These are phyloP conservation scores for Loripinus fragilis DNA, from an alignment of 2,888 invertebrate species.

Conservation along the genomic window DNA sequence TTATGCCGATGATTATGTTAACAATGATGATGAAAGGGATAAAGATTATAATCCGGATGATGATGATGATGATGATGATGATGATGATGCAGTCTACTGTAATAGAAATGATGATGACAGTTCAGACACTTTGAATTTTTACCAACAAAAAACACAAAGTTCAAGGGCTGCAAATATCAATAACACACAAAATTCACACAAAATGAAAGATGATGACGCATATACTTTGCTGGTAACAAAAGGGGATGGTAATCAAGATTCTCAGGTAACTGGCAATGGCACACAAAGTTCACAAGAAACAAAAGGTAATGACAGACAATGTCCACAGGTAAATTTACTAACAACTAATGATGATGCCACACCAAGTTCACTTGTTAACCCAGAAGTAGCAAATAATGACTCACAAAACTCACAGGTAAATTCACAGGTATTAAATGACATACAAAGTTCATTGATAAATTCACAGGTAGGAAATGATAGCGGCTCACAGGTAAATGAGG, in stretches of 20 bases:
- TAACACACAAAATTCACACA: too few relatives aligned
- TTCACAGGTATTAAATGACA: too few relatives aligned
- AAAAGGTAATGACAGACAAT: background rate
- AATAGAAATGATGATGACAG: background rate
- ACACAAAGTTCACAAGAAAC: background rate
- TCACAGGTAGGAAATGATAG: too few relatives aligned
- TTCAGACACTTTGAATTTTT: background rate
- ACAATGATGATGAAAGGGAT: background rate
- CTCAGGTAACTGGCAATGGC: background rate
- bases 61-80: background rate
- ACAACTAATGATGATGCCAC: too few relatives aligned
- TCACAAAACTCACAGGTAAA: too few relatives aligned
- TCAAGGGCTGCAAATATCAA: too few relatives aligned
- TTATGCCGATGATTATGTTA: background rate
- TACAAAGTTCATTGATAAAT: too few relatives aligned
- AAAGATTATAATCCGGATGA: background rate
- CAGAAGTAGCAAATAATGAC: too few relatives aligned
- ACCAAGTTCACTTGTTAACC: too few relatives aligned
- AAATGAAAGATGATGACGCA: too few relatives aligned
- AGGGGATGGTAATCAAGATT: background rate
- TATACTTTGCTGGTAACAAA: background rate
- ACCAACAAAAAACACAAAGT: background rate
- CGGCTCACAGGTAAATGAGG: too few relatives aligned
- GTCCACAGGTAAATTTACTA: too few relatives aligned
- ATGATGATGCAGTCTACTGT: background rate